Conservation (phyloP, 2,113 vertebrate genomes). For the Spizaetus ornatus region DNA sequence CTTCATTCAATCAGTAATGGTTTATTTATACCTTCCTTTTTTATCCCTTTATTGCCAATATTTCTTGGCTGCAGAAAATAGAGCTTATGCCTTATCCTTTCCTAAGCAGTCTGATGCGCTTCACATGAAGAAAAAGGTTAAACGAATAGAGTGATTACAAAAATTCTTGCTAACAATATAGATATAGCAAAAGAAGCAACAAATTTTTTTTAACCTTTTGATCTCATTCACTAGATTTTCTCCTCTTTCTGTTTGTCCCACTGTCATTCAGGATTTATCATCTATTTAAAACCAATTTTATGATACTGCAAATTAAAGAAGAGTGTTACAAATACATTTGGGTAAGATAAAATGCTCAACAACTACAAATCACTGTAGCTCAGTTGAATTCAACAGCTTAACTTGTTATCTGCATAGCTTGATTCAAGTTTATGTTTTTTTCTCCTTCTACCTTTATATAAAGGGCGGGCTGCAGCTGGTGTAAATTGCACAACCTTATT, state of each 20-base stretch:
- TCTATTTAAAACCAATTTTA: background rate
- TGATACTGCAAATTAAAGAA: background rate
- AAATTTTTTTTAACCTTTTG: background rate
- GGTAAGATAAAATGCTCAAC: background rate
- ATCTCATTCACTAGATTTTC: background rate
- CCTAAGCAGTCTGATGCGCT: background rate
- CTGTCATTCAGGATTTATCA: background rate
- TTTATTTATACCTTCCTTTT: background rate
- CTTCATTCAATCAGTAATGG: background rate
- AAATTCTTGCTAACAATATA: background rate
- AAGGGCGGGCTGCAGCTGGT: background rate
- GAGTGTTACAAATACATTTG: background rate
- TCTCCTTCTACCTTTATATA: background rate
- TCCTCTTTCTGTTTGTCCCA: background rate
- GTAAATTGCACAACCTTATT: background rate
- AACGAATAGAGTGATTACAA: background rate
- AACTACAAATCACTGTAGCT: background rate
- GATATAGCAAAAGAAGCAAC: background rate
- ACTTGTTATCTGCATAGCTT: background rate
- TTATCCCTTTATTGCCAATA: rapidly evolving
- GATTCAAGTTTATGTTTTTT: background rate
- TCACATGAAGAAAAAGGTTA: background rate
- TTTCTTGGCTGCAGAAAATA: background rate
- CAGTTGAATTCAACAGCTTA: background rate
- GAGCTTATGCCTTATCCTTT: background rate